Evolutionary conservation across 2,797 vertebrate genomes (phyloP).

Genomic region (Urophycis tenuis): DNA sequence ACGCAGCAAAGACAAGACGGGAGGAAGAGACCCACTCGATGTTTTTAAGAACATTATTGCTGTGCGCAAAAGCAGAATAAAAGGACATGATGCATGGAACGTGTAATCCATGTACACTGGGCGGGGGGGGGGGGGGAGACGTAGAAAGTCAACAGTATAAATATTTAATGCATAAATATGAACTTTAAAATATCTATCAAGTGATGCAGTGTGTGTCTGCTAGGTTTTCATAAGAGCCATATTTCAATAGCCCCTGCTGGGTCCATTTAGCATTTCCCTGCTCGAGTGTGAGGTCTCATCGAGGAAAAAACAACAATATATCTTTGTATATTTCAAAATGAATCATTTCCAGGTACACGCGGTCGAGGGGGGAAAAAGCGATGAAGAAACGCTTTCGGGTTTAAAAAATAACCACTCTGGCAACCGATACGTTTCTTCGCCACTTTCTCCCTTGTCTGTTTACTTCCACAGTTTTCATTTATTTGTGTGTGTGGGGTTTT

Average conservation of each 20-base stretch:
- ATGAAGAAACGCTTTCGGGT: not conserved
- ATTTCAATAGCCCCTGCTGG: conserved; percentile 1
- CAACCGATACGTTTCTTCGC: not conserved
- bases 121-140: too few relatives aligned
- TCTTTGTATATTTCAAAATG: not conserved
- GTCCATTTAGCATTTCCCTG: not conserved
- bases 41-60: conserved; percentile 4
- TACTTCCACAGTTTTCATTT: not conserved
- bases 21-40: conserved; percentile 7
- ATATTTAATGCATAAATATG: conserved; percentile 32
- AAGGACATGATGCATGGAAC: not conserved
- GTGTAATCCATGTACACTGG: not conserved
- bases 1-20: not conserved
- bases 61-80: not conserved
- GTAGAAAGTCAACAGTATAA: conserved; percentile 6
- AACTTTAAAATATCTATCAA: not conserved
- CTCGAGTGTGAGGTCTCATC: not conserved
- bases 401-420: not conserved
- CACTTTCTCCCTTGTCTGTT: too few relatives aligned
- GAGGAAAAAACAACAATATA: not conserved
- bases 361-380: not conserved
- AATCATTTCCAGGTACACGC: not conserved
- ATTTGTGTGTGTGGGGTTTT: not conserved
- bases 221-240: not conserved
- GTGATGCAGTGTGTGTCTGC: conserved; percentile 2